These are phyloP conservation scores for Acholoe squamosa DNA, from an alignment of 2,888 invertebrate genomes.

Conservation along the genomic window DNA sequence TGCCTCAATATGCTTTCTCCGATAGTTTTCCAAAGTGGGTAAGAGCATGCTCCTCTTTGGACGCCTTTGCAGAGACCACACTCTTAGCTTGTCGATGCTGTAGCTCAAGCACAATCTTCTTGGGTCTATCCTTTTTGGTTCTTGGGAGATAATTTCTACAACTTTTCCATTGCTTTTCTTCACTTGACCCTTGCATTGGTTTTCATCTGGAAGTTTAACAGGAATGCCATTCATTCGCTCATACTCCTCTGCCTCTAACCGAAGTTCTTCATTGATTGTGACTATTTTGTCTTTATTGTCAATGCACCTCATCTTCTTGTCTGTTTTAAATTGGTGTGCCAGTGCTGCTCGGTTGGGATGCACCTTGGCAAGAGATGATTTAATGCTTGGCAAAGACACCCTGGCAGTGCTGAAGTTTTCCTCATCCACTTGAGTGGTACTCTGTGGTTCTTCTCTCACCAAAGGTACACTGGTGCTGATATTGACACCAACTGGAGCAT, in stretches of 20 bases:
- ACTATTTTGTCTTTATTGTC: neutral
- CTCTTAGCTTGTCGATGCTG: neutral
- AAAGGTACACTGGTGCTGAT: neutral
- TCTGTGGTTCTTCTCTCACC: neutral
- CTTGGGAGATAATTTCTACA: neutral
- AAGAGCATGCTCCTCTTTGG: neutral
- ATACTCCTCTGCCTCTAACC: neutral
- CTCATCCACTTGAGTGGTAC: neutral
- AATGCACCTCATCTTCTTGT: neutral
- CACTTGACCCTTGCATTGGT: neutral
- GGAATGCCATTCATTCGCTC: neutral
- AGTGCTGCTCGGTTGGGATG: neutral
- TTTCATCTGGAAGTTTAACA: neutral
- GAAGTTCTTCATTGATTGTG: neutral
- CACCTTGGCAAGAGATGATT: neutral
- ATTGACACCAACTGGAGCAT: neutral
- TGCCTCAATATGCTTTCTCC: neutral
- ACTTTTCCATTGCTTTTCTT: neutral
- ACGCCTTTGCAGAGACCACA: neutral
- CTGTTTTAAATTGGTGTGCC: neutral
- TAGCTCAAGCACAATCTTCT: neutral
- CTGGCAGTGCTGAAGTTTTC: neutral
- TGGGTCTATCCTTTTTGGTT: neutral
- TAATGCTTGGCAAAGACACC: neutral
- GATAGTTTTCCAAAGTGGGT: neutral